Evolutionary conservation across 2,113 vertebrate species (phyloP).

Genomic region (Zapus hudsonius): DNA sequence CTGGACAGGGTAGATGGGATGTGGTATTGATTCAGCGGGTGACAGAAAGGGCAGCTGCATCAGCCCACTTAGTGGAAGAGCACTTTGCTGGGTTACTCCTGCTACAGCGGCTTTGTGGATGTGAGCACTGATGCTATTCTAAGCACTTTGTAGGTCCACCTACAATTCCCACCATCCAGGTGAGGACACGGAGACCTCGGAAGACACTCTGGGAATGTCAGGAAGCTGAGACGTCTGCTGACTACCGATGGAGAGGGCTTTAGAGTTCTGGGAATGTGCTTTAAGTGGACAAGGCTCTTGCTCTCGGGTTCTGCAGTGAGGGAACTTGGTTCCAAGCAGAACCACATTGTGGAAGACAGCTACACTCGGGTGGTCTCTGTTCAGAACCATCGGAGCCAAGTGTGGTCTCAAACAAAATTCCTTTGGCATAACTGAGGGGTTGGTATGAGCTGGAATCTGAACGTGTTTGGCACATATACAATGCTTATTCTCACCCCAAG

Average conservation of each 20-base stretch:
- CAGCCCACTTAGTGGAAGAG: background rate
- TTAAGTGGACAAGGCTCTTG: background rate
- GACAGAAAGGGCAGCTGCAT: background rate
- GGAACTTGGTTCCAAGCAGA: background rate
- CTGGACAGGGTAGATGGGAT: accelerated
- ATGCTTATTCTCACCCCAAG: slow-evolving; percentile 10
- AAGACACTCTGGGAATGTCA: background rate
- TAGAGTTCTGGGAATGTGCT: background rate
- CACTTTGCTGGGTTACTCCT: background rate
- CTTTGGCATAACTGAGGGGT: background rate
- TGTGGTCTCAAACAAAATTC: background rate
- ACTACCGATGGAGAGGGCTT: background rate
- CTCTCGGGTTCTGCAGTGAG: accelerated
- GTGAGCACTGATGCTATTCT: background rate
- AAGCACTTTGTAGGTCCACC: background rate
- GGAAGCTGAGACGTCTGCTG: accelerated
- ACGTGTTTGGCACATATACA: background rate
- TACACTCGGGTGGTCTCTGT: background rate
- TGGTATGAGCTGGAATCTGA: background rate
- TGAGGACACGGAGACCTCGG: too few species aligned
- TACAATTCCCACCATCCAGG: too few species aligned
- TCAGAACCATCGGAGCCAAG: background rate
- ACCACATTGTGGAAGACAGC: accelerated
- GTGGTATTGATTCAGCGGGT: background rate
- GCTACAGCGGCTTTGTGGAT: accelerated